Base-by-base conservation (phyloP, 2,113 vertebrate genomes). In the Elephas maximus region DNA sequence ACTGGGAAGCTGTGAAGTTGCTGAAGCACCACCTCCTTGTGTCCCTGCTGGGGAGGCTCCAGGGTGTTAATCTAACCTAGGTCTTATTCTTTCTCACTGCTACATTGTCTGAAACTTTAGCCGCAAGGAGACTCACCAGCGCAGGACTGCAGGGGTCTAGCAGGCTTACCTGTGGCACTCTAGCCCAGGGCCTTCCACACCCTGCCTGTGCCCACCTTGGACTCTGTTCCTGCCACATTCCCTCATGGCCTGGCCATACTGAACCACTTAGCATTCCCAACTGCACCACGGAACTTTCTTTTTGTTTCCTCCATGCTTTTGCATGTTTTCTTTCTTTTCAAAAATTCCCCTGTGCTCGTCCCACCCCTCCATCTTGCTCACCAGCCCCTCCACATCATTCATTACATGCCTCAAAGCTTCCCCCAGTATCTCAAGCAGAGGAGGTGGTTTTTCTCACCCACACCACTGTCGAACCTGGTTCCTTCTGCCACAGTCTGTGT, bases 401-500 rank as follows among this genome's bases (percentile, higher is more conserved):
- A 6, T 0, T 8, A 8, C 30, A 10, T 41, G 33, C 57, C 12
- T 33, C 53, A 17, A 0, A 63, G 92, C 65, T 0, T 20, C 51
- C 41, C 45, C 48, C 9, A 0, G 2, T 3, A 53, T 10, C 37
- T n/a, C 5, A 0, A 4, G 48, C 41, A 24, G 48, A 41, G 45
- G 48, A 41, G 45, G 9, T 18, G 45, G 5, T 28, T 24, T 28
- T 69, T 44, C 33, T 51, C 45, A 12, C 44, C 10, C 1, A 7
- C n/a, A n/a, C 57, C 4, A 0, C 21, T 1, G 0, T 5, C 33
- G 2, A 10, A 4, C 78, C 79, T 30, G 41, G 9, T 3, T 21
- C 74, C 18, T 3, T 30, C 79, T 71, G 1, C 69, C 23, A 15
- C 57, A 9, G 12, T 28, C 28, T 30, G 1, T 82, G 57, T n/a